These are phyloP conservation scores for Amphipyra berbera DNA, from an alignment of 2,888 invertebrate species.

Conservation along the genomic window DNA sequence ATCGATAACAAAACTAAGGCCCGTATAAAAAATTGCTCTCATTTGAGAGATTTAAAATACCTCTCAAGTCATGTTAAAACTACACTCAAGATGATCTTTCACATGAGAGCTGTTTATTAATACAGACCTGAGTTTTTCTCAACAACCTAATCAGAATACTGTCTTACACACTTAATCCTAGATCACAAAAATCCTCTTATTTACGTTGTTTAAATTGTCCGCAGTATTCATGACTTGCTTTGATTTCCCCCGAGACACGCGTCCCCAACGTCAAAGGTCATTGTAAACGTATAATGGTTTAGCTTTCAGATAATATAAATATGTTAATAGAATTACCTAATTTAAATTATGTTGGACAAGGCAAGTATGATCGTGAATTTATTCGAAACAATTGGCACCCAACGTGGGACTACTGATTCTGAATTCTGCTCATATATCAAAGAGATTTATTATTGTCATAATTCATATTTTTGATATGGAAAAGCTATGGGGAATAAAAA, in stretches of 20 bases:
- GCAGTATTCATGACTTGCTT: constrained; percentile 35
- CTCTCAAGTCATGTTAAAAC: too few species aligned
- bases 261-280: constrained; percentile 33
- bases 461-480: constrained; percentile 14
- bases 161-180: constrained; percentile 6
- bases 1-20: neutral
- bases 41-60: too few species aligned
- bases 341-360: constrained; percentile 19
- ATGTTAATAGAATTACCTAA: constrained; percentile 38
- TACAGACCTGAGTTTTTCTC: too few species aligned
- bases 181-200: constrained; percentile 28
- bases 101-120: too few species aligned
- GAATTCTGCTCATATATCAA: constrained; percentile 16
- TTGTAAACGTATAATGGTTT: constrained; percentile 42
- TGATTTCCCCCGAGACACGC: constrained; percentile 53
- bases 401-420: constrained; percentile 9
- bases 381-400: constrained; percentile 22
- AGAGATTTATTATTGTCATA: constrained; percentile 2
- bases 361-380: constrained; percentile 21
- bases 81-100: too few species aligned
- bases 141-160: constrained; percentile 15
- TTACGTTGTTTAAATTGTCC: constrained; percentile 41
- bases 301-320: constrained; percentile 34
- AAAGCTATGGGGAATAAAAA: constrained; percentile 13
- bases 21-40: too few species aligned